Percentiles rank a stretch among this genome's conserved stretches.
These are phyloP conservation scores for Drosophila pallidifrons DNA, from an alignment of 1,140 invertebrate species.

Conservation along the genomic window DNA sequence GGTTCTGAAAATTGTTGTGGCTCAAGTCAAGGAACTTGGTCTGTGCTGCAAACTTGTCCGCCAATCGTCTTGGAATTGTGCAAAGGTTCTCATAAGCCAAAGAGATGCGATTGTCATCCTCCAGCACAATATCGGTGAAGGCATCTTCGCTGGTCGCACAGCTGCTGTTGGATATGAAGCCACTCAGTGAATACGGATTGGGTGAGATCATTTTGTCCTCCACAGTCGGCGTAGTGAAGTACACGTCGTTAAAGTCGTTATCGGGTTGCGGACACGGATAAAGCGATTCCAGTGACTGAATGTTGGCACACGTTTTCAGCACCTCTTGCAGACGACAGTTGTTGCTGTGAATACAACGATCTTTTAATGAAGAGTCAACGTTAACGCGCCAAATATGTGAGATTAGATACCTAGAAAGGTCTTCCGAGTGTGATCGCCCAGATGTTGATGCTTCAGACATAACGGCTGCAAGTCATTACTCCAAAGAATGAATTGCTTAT, in stretches of 20 bases:
- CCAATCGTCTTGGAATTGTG: conserved; percentile 69
- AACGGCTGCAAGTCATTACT: conserved; percentile 33
- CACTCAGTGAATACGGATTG: conserved; percentile 69
- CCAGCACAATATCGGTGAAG: conserved; percentile 69
- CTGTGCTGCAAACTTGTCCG: conserved; percentile 74
- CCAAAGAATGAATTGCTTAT: conserved; percentile 5
- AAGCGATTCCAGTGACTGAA: conserved; percentile 73
- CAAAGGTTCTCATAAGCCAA: conserved; percentile 79
- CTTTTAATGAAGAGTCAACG: not conserved
- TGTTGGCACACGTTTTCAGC: conserved; percentile 68
- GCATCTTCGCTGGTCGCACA: conserved; percentile 68
- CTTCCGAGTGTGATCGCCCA: conserved; percentile 70
- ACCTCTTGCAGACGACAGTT: conserved; percentile 62
- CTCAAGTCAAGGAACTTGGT: conserved; percentile 80
- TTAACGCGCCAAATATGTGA: not conserved
- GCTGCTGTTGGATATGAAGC: conserved; percentile 70
- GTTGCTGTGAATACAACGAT: conserved; percentile 36
- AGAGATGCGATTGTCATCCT: conserved; percentile 78
- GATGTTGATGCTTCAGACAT: conserved; percentile 73
- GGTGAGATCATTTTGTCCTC: conserved; percentile 71
- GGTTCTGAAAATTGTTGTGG: conserved; percentile 75
- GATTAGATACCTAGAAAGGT: conserved; percentile 56
- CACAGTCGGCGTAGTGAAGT: conserved; percentile 21
- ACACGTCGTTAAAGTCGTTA: conserved; percentile 68
- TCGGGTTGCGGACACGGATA: conserved; percentile 34